These are phyloP conservation scores for Machaerirhynchus nigripectus DNA, from an alignment of 2,113 vertebrate species.

Conservation along the genomic window DNA sequence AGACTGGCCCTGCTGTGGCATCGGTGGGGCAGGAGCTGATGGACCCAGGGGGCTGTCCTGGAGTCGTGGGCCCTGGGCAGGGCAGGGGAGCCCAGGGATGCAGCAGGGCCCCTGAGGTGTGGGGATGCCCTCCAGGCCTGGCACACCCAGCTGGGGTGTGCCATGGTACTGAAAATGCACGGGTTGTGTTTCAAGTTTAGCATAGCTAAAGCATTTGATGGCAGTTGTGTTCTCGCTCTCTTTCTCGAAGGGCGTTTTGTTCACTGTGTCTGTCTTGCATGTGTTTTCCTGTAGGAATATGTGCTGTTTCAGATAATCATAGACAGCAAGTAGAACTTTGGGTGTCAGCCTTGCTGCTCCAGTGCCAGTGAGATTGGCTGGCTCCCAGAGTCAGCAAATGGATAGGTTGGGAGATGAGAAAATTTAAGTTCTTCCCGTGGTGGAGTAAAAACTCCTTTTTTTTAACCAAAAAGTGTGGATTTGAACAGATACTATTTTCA, in stretches of 20 bases:
- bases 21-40: accelerated
- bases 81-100: no score
- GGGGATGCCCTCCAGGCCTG: background rate
- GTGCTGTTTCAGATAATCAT: background rate
- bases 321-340: background rate
- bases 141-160: background rate
- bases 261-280: background rate
- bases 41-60: no score
- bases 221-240: background rate
- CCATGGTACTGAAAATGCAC: accelerated
- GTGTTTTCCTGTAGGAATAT: background rate
- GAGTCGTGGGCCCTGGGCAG: background rate
- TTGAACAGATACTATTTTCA: background rate
- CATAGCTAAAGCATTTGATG: background rate
- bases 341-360: background rate
- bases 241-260: background rate
- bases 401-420: background rate
- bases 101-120: accelerated
- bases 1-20: accelerated
- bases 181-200: accelerated
- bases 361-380: background rate
- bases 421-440: background rate
- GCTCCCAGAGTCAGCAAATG: background rate
- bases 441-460: background rate
- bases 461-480: background rate